Percentiles rank a stretch among this genome's conserved stretches.
Evolutionary conservation across 2,113 vertebrate species (phyloP).

Genomic region (Bagarius yarrelli): DNA sequence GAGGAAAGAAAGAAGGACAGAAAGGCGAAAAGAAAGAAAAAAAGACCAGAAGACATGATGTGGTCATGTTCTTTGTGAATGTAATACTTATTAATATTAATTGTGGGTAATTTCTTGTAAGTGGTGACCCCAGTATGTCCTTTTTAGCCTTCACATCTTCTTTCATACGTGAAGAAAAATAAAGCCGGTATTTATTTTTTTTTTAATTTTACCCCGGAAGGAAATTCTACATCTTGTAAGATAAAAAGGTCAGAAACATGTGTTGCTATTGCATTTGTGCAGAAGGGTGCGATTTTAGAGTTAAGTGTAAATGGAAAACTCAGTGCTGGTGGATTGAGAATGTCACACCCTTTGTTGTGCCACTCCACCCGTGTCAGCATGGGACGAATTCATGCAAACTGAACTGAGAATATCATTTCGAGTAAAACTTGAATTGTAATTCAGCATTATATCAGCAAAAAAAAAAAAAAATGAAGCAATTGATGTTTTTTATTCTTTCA

Average conservation of each 20-base stretch:
- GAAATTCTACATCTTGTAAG: not conserved
- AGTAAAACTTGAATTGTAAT: not conserved
- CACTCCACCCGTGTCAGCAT: not conserved
- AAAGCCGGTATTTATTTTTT: not conserved
- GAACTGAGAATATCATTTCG: not conserved
- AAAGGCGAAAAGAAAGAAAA: too few species aligned
- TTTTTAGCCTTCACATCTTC: not conserved
- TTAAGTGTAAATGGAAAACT: not conserved
- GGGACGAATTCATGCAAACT: not conserved
- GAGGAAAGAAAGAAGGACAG: too few species aligned
- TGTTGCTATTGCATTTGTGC: not conserved
- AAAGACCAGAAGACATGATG: not conserved
- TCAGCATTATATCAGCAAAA: not conserved
- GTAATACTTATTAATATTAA: not conserved
- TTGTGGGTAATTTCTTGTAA: not conserved
- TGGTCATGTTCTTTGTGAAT: not conserved
- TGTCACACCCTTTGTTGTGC: not conserved
- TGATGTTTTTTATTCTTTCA: constrained; percentile 2
- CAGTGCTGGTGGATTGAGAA: not conserved
- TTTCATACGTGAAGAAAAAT: not conserved
- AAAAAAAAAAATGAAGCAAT: not conserved
- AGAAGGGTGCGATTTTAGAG: not conserved
- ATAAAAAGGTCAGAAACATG: not conserved
- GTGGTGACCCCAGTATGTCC: not conserved
- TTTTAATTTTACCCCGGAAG: not conserved